phyloP scores from a whole-genome alignment of 2,888 invertebrate genomes.

The Diarsia brunnea region DNA sequence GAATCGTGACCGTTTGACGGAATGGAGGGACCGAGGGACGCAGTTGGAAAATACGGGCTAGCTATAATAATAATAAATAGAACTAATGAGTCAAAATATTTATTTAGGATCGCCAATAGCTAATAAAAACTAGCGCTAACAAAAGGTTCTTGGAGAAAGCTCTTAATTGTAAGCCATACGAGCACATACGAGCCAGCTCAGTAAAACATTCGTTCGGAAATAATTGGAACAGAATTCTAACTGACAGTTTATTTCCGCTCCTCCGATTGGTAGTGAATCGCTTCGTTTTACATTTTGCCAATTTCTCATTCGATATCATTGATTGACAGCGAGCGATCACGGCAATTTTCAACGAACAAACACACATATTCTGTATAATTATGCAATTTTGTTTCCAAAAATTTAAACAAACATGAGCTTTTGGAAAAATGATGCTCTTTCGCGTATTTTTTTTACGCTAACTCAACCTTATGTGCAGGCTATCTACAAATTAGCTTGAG shows the following conservation, averaged over 20 bases:
- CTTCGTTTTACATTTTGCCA: slow-evolving; percentile 16
- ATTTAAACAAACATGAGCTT: neutral
- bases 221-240: neutral
- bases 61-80: neutral
- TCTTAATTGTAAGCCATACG: neutral
- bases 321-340: neutral
- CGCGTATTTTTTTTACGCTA: no score
- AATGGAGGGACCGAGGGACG: no score
- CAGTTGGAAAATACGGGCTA: no score
- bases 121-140: neutral
- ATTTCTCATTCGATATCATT: slow-evolving; percentile 1
- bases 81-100: neutral
- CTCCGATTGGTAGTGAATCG: slow-evolving; percentile 9
- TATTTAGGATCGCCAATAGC: neutral
- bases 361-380: neutral
- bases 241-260: slow-evolving; percentile 28
- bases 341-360: neutral
- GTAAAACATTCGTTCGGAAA: neutral
- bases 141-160: neutral
- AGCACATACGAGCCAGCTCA: neutral
- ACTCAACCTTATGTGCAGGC: no score
- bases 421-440: neutral
- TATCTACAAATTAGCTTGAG: no score
- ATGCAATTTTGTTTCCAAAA: neutral
- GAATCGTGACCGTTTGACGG: no score